Evolutionary conservation across 2,797 vertebrate species (phyloP).

Genomic region (Pachyuromys duprasi): DNA sequence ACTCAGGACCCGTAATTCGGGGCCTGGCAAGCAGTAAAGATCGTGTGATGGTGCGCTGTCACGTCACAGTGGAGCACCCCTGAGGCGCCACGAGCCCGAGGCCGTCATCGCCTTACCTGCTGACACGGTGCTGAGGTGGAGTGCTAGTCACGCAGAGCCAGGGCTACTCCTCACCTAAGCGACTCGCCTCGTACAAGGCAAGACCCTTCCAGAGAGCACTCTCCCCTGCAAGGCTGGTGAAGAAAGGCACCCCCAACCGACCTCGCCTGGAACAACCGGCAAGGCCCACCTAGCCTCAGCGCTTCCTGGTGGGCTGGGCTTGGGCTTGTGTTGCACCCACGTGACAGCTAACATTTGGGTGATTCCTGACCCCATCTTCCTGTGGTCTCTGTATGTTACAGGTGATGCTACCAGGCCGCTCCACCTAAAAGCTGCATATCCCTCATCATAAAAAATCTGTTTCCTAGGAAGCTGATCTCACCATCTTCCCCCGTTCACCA

Average conservation of each 20-base stretch:
- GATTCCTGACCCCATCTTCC: not conserved
- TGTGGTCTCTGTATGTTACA: not conserved
- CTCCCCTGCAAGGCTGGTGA: not conserved
- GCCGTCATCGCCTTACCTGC: not conserved
- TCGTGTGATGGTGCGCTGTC: not conserved
- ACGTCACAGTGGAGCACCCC: not conserved
- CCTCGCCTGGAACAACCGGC: not conserved
- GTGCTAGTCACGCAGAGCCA: not conserved
- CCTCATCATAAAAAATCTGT: too few relatives aligned
- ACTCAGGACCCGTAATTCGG: not conserved
- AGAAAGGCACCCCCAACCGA: not conserved
- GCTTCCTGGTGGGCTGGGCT: too few relatives aligned
- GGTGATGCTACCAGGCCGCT: too few relatives aligned
- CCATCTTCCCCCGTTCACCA: not conserved
- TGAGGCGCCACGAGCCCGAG: not conserved
- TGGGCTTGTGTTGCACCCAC: not conserved
- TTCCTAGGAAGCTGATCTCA: not conserved
- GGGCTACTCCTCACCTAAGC: too few relatives aligned
- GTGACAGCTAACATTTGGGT: not conserved
- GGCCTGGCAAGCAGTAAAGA: not conserved
- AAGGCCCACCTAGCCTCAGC: not conserved
- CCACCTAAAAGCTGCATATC: not conserved
- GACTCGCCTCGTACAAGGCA: not conserved
- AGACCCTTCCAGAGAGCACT: not conserved
- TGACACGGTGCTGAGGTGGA: not conserved